Conservation (phyloP, 2,113 vertebrate genomes). For the Oncorhynchus kisutch region DNA sequence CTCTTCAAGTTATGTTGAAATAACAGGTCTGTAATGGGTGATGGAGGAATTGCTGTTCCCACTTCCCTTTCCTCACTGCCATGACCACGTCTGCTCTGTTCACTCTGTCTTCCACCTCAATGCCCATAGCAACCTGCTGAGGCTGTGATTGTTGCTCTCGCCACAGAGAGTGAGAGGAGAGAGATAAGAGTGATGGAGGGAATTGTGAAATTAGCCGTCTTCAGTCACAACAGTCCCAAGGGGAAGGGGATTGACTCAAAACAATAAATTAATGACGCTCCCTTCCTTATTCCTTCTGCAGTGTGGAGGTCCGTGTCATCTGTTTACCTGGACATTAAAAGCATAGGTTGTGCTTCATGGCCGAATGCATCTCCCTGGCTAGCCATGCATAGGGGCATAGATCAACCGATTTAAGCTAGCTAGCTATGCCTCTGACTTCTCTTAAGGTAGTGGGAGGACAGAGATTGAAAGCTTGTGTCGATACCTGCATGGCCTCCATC, state of each 20-base stretch:
- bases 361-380: too few species aligned
- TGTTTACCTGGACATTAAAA: too few species aligned
- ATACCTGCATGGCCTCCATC: too few species aligned
- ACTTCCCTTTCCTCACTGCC: neutral
- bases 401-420: too few species aligned
- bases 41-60: neutral
- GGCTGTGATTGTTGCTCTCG: neutral
- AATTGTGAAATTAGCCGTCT: neutral
- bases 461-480: too few species aligned
- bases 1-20: neutral
- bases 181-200: neutral
- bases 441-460: too few species aligned
- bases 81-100: neutral
- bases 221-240: neutral
- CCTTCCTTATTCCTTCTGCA: neutral
- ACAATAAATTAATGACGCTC: neutral
- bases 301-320: too few species aligned
- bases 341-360: too few species aligned
- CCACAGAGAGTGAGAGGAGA: neutral
- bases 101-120: neutral
- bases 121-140: constrained; percentile 4
- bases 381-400: too few species aligned
- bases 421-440: too few species aligned
- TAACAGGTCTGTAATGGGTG: neutral
- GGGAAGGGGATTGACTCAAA: too few species aligned